phyloP scores from a whole-genome alignment of 1,140 invertebrate genomes.

The Drosophila hydei region DNA sequence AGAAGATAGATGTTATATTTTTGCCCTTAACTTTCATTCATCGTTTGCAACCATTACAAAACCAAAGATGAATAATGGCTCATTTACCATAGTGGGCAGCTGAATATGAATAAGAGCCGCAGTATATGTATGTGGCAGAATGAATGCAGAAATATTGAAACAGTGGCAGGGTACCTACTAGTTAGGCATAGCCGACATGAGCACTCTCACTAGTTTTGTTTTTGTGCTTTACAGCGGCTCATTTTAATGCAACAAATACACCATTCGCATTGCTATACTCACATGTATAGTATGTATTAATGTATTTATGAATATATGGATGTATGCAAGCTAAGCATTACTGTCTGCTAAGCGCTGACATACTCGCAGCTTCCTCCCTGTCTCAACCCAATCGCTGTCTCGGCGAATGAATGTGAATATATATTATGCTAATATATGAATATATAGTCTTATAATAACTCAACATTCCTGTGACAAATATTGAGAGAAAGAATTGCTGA shows the following conservation, averaged over 20 bases:
- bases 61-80: too few species aligned
- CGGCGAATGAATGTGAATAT: constrained; percentile 1
- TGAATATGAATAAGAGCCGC: too few species aligned
- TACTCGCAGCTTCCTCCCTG: not conserved
- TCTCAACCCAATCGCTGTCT: not conserved
- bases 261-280: not conserved
- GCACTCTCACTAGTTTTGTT: constrained; percentile 31
- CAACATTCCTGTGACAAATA: not conserved
- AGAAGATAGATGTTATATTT: too few species aligned
- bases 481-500: not conserved
- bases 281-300: constrained; percentile 1
- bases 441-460: too few species aligned
- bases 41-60: too few species aligned
- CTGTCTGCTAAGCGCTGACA: not conserved
- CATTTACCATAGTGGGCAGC: too few species aligned
- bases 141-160: too few species aligned
- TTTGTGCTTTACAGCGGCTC: constrained; percentile 30
- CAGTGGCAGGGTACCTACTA: too few species aligned
- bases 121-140: too few species aligned
- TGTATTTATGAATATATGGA: constrained; percentile 3
- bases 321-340: constrained; percentile 5
- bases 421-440: not conserved
- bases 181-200: too few species aligned
- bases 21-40: too few species aligned
- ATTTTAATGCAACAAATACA: constrained; percentile 28